A percentile compares a stretch with the other conserved stretches of the same genome.
These are phyloP conservation scores for Carduelis carduelis DNA, from an alignment of 2,797 vertebrate species.

Conservation along the genomic window DNA sequence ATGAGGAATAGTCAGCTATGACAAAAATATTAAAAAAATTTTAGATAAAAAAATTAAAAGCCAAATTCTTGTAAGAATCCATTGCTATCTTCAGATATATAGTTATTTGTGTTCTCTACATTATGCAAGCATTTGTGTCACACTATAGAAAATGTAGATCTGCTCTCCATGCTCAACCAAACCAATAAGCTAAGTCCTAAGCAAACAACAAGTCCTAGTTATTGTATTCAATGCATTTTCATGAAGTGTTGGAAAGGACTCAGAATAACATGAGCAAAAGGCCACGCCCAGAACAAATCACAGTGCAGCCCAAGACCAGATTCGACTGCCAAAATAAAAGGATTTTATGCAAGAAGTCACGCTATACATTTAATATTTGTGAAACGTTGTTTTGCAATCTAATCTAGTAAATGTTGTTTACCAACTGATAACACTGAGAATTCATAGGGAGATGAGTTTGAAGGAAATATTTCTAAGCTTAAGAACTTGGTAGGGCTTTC, in stretches of 20 bases:
- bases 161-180: background rate
- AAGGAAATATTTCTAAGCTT: background rate
- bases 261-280: background rate
- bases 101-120: background rate
- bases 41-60: background rate
- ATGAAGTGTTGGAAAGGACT: background rate
- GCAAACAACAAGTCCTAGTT: background rate
- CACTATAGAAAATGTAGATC: background rate
- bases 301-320: background rate
- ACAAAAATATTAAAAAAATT: background rate
- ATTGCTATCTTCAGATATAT: background rate
- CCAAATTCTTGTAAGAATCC: background rate
- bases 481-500: background rate
- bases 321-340: background rate
- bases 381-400: background rate
- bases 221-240: background rate
- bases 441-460: background rate
- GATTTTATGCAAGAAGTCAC: background rate
- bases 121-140: background rate
- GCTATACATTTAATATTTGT: background rate
- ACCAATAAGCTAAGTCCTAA: background rate
- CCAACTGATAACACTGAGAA: background rate
- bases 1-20: background rate
- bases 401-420: background rate
- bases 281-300: background rate